These are phyloP conservation scores for Bos indicus DNA, from an alignment of 2,113 vertebrate genomes.

Conservation along the genomic window DNA sequence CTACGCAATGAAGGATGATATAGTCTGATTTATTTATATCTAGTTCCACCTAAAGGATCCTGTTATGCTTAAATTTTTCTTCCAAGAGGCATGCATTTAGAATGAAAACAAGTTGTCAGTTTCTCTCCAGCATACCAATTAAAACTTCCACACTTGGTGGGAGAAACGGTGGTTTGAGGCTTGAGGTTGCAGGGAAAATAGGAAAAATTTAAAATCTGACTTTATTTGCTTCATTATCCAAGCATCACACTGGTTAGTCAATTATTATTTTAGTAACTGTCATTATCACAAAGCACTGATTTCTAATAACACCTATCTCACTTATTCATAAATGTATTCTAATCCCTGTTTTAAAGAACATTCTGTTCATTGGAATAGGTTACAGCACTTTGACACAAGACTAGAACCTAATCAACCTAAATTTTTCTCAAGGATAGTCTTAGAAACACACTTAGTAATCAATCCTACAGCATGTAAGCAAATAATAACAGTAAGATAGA, in stretches of 20 bases:
- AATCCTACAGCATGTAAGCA: background rate
- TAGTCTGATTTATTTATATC: background rate
- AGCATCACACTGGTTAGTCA: background rate
- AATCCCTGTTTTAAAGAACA: background rate
- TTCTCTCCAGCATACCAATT: slow-evolving; percentile 1
- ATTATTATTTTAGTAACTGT: background rate
- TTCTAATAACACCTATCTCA: background rate
- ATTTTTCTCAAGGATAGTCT: background rate
- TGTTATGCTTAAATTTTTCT: background rate
- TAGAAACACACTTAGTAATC: background rate
- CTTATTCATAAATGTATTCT: background rate
- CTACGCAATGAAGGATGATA: background rate
- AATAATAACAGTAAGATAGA: background rate
- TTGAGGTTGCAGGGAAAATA: background rate
- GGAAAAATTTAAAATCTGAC: background rate
- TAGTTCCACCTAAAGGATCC: background rate
- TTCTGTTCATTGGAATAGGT: background rate
- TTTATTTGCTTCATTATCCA: background rate
- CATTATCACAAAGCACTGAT: background rate
- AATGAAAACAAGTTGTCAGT: background rate
- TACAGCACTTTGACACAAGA: background rate
- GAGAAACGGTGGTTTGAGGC: background rate
- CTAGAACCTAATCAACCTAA: background rate
- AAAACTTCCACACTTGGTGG: background rate
- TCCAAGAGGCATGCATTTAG: background rate